Evolutionary conservation across 2,888 invertebrate genomes (phyloP).

Genomic region (Diplazon laetatorius): DNA sequence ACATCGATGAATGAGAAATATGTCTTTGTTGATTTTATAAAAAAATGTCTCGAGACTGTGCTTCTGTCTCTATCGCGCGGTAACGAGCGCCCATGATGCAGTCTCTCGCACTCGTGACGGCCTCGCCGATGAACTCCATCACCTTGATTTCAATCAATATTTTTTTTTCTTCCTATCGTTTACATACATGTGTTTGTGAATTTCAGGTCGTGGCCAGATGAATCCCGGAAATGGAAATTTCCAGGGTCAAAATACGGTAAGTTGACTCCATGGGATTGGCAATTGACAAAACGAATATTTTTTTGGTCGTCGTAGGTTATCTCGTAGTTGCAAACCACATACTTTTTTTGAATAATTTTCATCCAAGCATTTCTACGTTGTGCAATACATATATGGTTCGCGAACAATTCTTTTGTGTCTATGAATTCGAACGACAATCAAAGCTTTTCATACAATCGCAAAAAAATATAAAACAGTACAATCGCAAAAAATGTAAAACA

Average conservation of each 20-base stretch:
- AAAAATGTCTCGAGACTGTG: too few relatives aligned
- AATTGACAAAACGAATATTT: background rate
- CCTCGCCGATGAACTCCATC: background rate
- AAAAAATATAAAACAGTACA: constrained; percentile 7
- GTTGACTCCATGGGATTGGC: background rate
- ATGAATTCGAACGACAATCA: background rate
- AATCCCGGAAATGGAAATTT: constrained; percentile 56
- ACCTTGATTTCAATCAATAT: background rate
- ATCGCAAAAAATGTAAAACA: background rate
- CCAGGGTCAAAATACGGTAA: constrained; percentile 52
- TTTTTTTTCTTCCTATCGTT: background rate
- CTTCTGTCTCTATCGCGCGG: too few relatives aligned
- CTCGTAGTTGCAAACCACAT: too few relatives aligned
- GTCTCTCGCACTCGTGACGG: too few relatives aligned
- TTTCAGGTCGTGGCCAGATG: constrained; percentile 58
- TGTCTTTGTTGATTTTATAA: background rate
- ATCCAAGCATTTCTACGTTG: too few relatives aligned
- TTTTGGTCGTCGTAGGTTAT: background rate
- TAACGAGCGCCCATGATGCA: too few relatives aligned
- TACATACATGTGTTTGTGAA: background rate
- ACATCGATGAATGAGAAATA: too few relatives aligned
- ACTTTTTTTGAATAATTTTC: too few relatives aligned
- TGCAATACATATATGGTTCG: background rate
- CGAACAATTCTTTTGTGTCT: background rate
- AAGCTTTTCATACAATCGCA: background rate